Evolutionary conservation across 1,140 invertebrate genomes (phyloP), one percentile per base, ranked within the genome.

Genomic region (Ceratosolen solmsi): DNA sequence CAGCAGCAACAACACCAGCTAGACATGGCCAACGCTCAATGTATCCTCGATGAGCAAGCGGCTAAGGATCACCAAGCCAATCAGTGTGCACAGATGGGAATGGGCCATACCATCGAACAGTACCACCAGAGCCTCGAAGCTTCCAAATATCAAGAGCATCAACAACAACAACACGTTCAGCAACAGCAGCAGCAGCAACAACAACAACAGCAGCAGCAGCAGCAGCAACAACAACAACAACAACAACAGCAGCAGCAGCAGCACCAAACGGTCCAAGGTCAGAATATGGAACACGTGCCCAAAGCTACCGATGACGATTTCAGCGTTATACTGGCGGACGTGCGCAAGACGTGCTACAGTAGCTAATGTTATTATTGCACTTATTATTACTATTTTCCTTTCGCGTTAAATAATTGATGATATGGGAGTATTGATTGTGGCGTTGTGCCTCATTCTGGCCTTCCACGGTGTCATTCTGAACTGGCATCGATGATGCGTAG

Each of bases 331-430:
- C 90, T 97, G 58, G 96, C 96, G 3, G 96, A 96, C 82, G 96
- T 96, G 56, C 93, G 96, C 80, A 96, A 97, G 88, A 96, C 96
- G 36, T 96, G 96, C 89, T 97, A 96, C 91, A 96, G 95, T 92
- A 96, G 95, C 91, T 96, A 90, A 89, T 89, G 81, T 81, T 84
- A 84, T 80, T 83, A 75, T 65, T 71, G 46, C 30, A 15, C 46
- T 46, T 63, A 68, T 65, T 51, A 36, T 65, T 36, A 11, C 17
- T 33, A 58, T 2, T 51, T 22, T 60, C 63, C 41, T 72, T 38
- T 56, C 5, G 22, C n/a, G 4, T 79, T 72, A 8, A 68, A 38
- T 80, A n/a, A 0, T 76, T 51, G 1, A 72, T 27, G 41, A 49
- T 27, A 9, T 15, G 20, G 17, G 22, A 54, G 63, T 9, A 22